Percentiles rank a stretch among this genome's conserved stretches.
Conservation (phyloP, 1,140 invertebrate species). For the Drosophila asahinai region DNA sequence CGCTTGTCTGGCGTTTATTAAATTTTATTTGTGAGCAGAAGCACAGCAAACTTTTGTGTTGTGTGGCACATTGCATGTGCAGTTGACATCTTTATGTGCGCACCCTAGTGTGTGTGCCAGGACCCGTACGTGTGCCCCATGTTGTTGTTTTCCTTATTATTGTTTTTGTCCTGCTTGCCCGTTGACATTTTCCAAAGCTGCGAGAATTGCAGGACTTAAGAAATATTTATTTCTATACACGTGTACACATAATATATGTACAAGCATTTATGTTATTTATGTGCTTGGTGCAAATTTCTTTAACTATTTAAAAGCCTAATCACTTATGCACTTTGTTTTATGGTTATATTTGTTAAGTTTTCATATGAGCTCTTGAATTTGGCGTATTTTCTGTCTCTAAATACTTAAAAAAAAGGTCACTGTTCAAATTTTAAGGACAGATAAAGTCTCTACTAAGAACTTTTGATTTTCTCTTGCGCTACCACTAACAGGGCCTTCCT, state of each 20-base stretch:
- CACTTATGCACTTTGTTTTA: not conserved
- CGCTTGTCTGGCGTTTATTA: constrained; percentile 74
- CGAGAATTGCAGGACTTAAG: constrained; percentile 25
- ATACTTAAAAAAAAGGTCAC: not conserved
- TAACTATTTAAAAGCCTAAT: constrained; percentile 7
- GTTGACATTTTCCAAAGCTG: constrained; percentile 68
- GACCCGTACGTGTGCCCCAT: not conserved
- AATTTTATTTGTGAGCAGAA: constrained; percentile 69
- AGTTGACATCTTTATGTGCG: constrained; percentile 78
- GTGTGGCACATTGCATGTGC: constrained; percentile 66
- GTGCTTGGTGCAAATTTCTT: not conserved
- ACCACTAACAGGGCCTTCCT: no score
- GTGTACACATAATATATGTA: not conserved
- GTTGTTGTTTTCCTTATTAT: constrained; percentile 4
- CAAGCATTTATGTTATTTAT: no score
- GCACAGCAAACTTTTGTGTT: constrained; percentile 62
- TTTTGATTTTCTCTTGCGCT: no score
- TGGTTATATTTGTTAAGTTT: not conserved
- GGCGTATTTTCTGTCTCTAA: not conserved
- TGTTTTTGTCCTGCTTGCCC: constrained; percentile 26
- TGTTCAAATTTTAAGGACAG: not conserved
- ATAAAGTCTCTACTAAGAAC: no score
- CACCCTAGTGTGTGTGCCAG: constrained; percentile 25
- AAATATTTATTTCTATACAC: constrained; percentile 45
- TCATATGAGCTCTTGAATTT: not conserved